Base-by-base conservation (phyloP, 2,113 vertebrate genomes). In the Brachyhypopomus occidentalis region DNA sequence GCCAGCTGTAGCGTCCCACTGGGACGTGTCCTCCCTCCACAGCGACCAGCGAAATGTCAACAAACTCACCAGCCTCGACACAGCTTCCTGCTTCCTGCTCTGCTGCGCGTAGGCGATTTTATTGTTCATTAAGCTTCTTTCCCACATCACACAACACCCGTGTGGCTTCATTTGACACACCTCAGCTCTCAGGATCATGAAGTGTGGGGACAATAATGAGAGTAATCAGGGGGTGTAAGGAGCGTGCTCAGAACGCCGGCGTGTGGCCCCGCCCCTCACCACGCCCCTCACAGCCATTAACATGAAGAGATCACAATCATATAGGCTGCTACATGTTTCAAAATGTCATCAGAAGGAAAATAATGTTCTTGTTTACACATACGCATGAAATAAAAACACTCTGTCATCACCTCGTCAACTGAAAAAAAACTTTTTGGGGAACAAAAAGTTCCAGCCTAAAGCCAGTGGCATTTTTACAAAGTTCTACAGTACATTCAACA, bases 111-210 rank as follows among this genome's bases (percentile, higher is more conserved):
- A 90, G 88, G 91, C 91, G 72, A 92, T 92, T 92, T 92, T 92
- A 92, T 93, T 93, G 92, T 93, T 92, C 91, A 91, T 93, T 91
- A 92, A 90, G 90, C 90, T 88, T 87, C 48, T 72, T 78, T 82
- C 76, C 55, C 56, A 5, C 48, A 30, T 75, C 74, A 62, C 45
- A 38, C 81, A 56, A 90, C 88, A 89, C 91, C 90, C 86, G 48
- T 85, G 52, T 60, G 86, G 88, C 89, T 91, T 92, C 87, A 89
- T 93, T 93, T 90, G 91, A 89, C 87, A 84, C 87, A 87, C 91
- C 91, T 91, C 83, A 86, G 84, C 91, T 94, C 75, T 93, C 91
- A 94, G 94, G 90, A 93, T 92, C 92, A 93, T 91, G 91, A 92
- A 92, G 90, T 89, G 89, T 90, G 87, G 90, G 89, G 90, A 91